Conservation (phyloP, 2,113 vertebrate species). For the Mohoua ochrocephala region DNA sequence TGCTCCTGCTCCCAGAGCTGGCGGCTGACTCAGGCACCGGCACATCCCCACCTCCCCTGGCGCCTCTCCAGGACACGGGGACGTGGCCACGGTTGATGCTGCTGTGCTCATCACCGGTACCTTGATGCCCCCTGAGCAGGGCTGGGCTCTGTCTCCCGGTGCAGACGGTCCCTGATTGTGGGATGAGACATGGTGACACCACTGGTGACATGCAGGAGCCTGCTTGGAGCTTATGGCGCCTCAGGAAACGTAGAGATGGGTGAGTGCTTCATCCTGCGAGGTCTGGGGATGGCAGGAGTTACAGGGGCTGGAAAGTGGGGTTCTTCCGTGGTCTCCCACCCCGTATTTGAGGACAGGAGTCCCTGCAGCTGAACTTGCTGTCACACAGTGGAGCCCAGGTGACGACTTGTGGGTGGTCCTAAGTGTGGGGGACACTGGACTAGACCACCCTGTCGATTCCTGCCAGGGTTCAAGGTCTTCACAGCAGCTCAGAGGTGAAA, state of each 20-base stretch:
- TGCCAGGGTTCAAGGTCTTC: neutral
- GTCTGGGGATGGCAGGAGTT: neutral
- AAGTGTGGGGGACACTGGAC: neutral
- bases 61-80: neutral
- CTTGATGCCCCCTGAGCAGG: neutral
- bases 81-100: fast-evolving
- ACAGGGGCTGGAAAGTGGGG: neutral
- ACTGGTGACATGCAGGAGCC: neutral
- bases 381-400: neutral
- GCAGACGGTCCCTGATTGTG: neutral
- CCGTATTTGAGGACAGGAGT: fast-evolving
- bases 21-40: constrained; percentile 6
- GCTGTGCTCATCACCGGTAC: neutral
- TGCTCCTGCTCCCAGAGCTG: neutral
- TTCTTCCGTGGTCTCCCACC: neutral
- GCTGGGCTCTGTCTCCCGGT: neutral
- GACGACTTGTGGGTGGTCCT: neutral
- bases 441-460: neutral
- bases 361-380: neutral
- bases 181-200: neutral
- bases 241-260: fast-evolving
- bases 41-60: neutral
- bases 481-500: neutral
- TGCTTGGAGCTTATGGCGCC: neutral
- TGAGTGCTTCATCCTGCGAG: neutral